A percentile compares a stretch with the other conserved stretches of the same genome.
Conservation (phyloP, 2,888 invertebrate species). For the Lasioglossum zephyrum region DNA sequence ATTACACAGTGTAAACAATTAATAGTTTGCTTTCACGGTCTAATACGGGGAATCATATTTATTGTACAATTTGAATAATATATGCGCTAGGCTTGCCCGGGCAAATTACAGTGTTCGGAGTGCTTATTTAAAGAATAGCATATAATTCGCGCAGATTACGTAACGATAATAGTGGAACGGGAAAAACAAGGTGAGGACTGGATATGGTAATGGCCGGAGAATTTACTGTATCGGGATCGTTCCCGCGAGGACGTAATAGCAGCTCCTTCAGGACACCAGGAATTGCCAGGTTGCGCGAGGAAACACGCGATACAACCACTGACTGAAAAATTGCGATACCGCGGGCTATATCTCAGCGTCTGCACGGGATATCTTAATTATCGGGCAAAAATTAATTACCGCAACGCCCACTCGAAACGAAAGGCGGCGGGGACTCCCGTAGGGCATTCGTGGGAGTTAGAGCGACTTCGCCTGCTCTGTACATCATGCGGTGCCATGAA, state of each 20-base stretch:
- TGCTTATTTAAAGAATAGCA: background rate
- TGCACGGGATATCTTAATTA: slow-evolving; percentile 80
- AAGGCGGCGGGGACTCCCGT: slow-evolving; percentile 61
- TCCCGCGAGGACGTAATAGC: slow-evolving; percentile 46
- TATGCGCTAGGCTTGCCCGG: background rate
- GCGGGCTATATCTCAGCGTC: slow-evolving; percentile 71
- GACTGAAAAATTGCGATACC: slow-evolving; percentile 76
- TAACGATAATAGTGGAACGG: background rate
- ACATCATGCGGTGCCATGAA: slow-evolving; percentile 20
- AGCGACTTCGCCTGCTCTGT: slow-evolving; percentile 38
- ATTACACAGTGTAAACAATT: background rate
- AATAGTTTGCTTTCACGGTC: background rate
- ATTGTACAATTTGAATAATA: slow-evolving; percentile 1
- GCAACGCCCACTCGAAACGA: slow-evolving; percentile 75
- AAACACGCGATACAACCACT: slow-evolving; percentile 57
- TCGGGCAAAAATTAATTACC: slow-evolving; percentile 80
- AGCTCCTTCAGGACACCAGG: slow-evolving; percentile 38
- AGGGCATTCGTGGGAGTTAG: slow-evolving; percentile 70
- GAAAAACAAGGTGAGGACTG: slow-evolving; percentile 9
- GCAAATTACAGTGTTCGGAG: background rate
- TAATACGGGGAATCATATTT: background rate
- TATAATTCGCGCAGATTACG: background rate
- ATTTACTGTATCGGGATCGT: slow-evolving; percentile 28
- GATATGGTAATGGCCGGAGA: slow-evolving; percentile 2
- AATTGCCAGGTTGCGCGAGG: slow-evolving; percentile 54